phyloP scores from a whole-genome alignment of 1,140 invertebrate species.

The Antheraea pernyi region DNA sequence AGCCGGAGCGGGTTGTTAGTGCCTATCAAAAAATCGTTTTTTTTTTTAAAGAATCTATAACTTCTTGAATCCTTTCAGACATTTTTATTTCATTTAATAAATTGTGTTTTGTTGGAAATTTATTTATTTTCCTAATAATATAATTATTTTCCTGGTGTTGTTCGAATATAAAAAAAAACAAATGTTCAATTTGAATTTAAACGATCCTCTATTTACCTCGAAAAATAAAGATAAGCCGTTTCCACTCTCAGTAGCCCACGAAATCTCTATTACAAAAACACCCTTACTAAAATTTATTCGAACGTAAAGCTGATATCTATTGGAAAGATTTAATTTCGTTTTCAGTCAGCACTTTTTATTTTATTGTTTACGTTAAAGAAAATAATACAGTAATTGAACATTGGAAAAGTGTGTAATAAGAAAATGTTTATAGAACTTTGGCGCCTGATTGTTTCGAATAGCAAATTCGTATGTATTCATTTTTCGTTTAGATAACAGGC shows the following conservation, averaged over 20 bases:
- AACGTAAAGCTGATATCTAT: conserved; percentile 59
- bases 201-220: not conserved
- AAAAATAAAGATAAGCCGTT: not conserved
- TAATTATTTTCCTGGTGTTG: too few relatives aligned
- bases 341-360: conserved; percentile 69
- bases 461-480: conserved; percentile 29
- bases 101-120: too few relatives aligned
- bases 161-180: too few relatives aligned
- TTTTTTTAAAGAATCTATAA: too few relatives aligned
- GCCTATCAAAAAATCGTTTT: too few relatives aligned
- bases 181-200: too few relatives aligned
- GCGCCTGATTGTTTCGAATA: conserved; percentile 50
- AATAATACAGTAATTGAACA: conserved; percentile 39
- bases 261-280: conserved; percentile 41
- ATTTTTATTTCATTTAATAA: too few relatives aligned
- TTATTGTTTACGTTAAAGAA: conserved; percentile 60
- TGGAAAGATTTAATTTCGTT: conserved; percentile 68
- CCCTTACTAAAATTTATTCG: conserved; percentile 61
- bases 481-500: not conserved
- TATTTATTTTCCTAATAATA: too few relatives aligned
- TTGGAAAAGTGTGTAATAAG: not conserved
- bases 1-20: too few relatives aligned
- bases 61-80: too few relatives aligned
- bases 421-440: conserved; percentile 29
- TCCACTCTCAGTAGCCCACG: conserved; percentile 6